A percentile compares a stretch with the other conserved stretches of the same genome.
These are phyloP conservation scores for Colaptes auratus DNA, from an alignment of 2,113 vertebrate species.

Conservation along the genomic window DNA sequence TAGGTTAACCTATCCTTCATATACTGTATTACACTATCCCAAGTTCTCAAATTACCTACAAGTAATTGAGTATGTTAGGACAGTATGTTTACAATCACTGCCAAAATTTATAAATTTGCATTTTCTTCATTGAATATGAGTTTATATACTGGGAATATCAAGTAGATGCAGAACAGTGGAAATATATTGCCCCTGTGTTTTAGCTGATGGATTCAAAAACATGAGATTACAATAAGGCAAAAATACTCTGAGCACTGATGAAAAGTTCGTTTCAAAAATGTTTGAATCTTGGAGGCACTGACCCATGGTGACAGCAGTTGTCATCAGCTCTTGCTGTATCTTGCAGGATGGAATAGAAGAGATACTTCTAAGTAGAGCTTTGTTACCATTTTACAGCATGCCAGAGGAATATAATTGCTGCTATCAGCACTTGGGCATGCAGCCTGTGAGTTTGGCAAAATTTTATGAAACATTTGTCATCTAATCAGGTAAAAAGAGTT, in stretches of 20 bases:
- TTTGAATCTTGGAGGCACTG: neutral
- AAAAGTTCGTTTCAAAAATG: neutral
- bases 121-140: constrained; percentile 5
- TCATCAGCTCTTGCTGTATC: neutral
- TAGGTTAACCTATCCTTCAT: constrained; percentile 63
- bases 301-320: neutral
- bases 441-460: neutral
- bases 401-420: neutral
- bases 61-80: constrained; percentile 60
- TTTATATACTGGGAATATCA: constrained; percentile 3
- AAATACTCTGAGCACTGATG: neutral
- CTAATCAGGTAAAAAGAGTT: neutral
- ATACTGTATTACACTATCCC: constrained; percentile 7
- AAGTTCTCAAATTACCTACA: constrained; percentile 55
- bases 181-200: neutral
- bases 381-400: neutral
- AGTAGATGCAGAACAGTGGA: neutral
- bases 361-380: neutral
- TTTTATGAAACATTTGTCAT: neutral
- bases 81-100: neutral
- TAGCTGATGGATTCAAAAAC: neutral
- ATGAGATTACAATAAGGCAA: neutral
- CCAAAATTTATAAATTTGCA: constrained; percentile 41
- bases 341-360: neutral
- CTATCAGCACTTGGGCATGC: neutral